Base-by-base conservation (phyloP, 2,797 vertebrate genomes). In the Dryobates pubescens region DNA sequence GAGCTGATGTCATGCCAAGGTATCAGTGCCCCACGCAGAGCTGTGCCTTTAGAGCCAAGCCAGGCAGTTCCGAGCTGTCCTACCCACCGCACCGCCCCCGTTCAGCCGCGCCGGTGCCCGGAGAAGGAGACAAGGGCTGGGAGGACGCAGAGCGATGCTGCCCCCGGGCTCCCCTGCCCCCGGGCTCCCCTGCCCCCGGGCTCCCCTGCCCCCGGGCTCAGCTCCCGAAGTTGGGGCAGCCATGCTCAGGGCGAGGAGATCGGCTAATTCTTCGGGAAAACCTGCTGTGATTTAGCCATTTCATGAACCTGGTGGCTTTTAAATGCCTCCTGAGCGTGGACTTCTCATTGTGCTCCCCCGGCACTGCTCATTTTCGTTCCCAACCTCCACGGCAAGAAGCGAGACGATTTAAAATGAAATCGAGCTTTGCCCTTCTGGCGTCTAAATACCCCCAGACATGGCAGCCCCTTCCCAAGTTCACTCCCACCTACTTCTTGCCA, bases 261-360 rank as follows among this genome's bases (percentile, higher is more conserved):
- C 3, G 83, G 93, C 70, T 71, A 51, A 94, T 95, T 96, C 89
- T 81, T 45, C 59, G 57, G 89, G 86, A 93, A 90, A 94, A 91
- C 82, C 68, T 64, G 96, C 93, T 95, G 93, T 92, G 92, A 94
- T 93, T 94, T 95, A 95, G 93, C 92, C 95, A 94, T 96, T 93
- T 93, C 86, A 17, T 65, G 90, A 95, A 93, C 90, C 93, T 90
- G 84, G 1, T 80, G 73, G 93, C 92, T 89, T 90, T 87, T 80
- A 94, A 90, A 94, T 0, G 47, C 73, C 89, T 94, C 82, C 90
- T 93, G 69, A 90, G 70, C 4, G 0, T 71, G 86, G 72, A 92
- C 86, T 86, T 61, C 67, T 89, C 74, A 92, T 94, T 92, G 88
- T 96, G 5, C 54, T 87, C 82, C 63, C 36, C 69, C 70, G 87